Evolutionary conservation across 2,113 vertebrate species (phyloP).

Genomic region (Petrocephalus zakoni): DNA sequence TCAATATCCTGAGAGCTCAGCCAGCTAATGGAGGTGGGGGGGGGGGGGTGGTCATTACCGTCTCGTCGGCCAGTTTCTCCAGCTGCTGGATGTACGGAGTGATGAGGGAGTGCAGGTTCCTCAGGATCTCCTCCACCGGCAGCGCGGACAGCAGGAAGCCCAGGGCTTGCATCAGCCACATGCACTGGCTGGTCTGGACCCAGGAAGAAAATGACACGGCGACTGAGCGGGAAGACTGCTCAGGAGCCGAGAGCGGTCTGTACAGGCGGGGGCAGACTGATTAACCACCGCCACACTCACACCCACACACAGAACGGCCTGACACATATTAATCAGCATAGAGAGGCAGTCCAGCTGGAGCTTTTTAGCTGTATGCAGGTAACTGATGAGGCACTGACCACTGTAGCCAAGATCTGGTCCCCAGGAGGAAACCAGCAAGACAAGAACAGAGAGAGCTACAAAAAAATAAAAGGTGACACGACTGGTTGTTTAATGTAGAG

Average conservation of each 20-base stretch:
- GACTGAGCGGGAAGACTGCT: background rate
- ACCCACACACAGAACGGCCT: background rate
- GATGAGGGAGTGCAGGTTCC: constrained; percentile 94
- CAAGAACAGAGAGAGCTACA: background rate
- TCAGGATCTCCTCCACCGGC: constrained; percentile 93
- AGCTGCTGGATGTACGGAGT: constrained; percentile 97
- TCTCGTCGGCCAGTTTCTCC: constrained; percentile 93
- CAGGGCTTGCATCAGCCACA: constrained; percentile 99
- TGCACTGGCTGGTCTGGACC: constrained; percentile 92
- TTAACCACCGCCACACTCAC: background rate
- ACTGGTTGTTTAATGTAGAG: background rate
- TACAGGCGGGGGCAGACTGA: background rate
- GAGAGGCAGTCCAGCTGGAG: background rate
- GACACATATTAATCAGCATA: background rate
- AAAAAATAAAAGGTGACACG: background rate
- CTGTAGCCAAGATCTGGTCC: background rate
- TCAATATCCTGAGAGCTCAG: background rate
- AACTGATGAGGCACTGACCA: background rate
- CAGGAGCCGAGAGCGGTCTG: background rate
- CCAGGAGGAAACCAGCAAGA: background rate
- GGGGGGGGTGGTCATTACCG: constrained; percentile 50
- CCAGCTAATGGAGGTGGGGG: background rate
- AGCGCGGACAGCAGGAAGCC: constrained; percentile 94
- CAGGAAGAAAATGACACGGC: background rate
- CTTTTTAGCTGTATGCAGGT: background rate